These are phyloP conservation scores for Papilio demoleus DNA, from an alignment of 2,888 invertebrate genomes.

Conservation along the genomic window DNA sequence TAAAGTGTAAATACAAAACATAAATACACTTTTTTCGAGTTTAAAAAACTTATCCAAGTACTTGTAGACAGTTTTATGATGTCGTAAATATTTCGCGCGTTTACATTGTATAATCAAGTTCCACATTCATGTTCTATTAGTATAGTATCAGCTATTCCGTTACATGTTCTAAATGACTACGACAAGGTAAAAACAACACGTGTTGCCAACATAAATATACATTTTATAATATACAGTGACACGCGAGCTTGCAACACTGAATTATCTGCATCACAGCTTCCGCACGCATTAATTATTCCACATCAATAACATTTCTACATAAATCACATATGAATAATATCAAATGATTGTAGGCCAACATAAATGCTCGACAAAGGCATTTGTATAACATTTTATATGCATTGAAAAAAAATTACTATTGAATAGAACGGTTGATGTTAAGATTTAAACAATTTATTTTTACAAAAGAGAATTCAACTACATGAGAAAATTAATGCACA, in stretches of 20 bases:
- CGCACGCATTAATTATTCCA: neutral
- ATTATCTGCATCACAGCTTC: neutral
- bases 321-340: constrained; percentile 2
- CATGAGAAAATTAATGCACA: too few species aligned
- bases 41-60: too few species aligned
- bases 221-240: constrained; percentile 7
- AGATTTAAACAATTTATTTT: neutral
- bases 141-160: constrained; percentile 16
- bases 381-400: too few species aligned
- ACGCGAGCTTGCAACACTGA: constrained; percentile 10
- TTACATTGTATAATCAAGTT: neutral
- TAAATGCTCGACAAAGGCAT: neutral
- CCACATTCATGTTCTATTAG: constrained; percentile 7
- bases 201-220: constrained; percentile 21
- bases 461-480: too few species aligned
- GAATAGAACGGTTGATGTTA: too few species aligned
- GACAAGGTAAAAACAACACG: constrained; percentile 9
- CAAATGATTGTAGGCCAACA: neutral
- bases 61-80: neutral
- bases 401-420: too few species aligned
- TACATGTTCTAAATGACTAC: constrained; percentile 18
- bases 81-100: neutral
- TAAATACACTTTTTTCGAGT: too few species aligned
- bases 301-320: neutral
- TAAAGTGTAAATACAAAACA: too few species aligned